Conservation (phyloP, 2,888 invertebrate species). For the Eristalis intricaria region DNA sequence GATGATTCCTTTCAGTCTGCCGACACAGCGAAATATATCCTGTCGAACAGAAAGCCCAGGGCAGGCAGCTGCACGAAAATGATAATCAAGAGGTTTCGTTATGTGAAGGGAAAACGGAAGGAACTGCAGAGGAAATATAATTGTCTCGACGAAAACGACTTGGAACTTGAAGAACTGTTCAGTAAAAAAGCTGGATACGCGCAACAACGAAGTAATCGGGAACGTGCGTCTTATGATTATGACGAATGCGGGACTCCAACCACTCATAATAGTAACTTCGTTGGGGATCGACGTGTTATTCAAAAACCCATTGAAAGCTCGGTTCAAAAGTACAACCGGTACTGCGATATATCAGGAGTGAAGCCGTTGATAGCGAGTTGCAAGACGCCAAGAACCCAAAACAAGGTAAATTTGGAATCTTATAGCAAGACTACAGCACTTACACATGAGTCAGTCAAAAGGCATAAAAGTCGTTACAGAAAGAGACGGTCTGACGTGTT, state of each 20-base stretch:
- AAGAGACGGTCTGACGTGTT: conserved; percentile 28
- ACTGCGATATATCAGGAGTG: not conserved
- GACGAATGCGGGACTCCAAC: not conserved
- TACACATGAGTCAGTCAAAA: not conserved
- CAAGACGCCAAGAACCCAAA: not conserved
- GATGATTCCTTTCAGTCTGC: conserved; percentile 77
- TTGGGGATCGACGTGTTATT: not conserved
- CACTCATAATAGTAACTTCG: not conserved
- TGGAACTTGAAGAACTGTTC: not conserved
- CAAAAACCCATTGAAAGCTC: not conserved
- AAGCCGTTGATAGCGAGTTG: not conserved
- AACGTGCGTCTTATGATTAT: not conserved
- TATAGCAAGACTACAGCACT: not conserved
- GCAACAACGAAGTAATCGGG: not conserved
- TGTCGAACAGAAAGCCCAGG: conserved; percentile 74
- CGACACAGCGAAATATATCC: conserved; percentile 78
- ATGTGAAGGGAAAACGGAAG: conserved; percentile 74
- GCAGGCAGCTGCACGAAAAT: conserved; percentile 72
- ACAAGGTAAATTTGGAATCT: not conserved
- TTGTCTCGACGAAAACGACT: not conserved
- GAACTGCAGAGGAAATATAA: conserved; percentile 76
- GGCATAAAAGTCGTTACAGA: not conserved
- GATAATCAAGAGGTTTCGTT: conserved; percentile 77
- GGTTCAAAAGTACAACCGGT: not conserved
- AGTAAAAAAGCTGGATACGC: not conserved